Evolutionary conservation across 1,140 invertebrate species (phyloP), one percentile per base, ranked within the genome.

Genomic region (Centruroides vittatus): DNA sequence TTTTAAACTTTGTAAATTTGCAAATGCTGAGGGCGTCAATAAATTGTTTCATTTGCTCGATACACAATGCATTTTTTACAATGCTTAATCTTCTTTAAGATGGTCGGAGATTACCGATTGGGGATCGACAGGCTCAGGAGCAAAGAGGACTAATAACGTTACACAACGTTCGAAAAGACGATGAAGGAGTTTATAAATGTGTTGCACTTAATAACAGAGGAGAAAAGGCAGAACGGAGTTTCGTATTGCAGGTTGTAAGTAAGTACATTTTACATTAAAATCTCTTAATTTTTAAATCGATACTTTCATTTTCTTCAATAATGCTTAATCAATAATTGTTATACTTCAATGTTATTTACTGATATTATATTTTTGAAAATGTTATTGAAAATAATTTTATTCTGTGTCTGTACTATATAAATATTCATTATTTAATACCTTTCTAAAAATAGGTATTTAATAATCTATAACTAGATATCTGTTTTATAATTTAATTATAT

Each of bases 151-250:
- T 58, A 58, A 76, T 98, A 2, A 82, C 89, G 59, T 93, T 98
- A 55, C 86, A 88, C 64, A 85, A 88, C 67, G 87, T 95, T 0
- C 86, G 87, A 55, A 80, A 89, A 55, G 84, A 87, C 63, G 91
- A 95, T 75, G 89, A 88, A 61, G 89, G 88, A 47, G 87, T 92
- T 74, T 93, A 92, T 59, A 61, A 61, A 47, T 70, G 69, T 60
- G 51, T 68, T 10, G 68, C 65, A 12, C 48, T 57, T 7, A 65
- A 64, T 11, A 55, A 63, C 11, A 58, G 60, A 57, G 66, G 66
- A 23, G 65, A 70, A 56, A 64, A 64, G 51, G 64, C 63, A 52
- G 64, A 67, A 49, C 55, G 65, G 35, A 64, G 58, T 12, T 54
- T 70, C 7, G 57, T 67, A 48, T 51, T 70, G 12, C 58, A 64